phyloP scores from a whole-genome alignment of 2,888 invertebrate species.

The Heterodera filipjevi region DNA sequence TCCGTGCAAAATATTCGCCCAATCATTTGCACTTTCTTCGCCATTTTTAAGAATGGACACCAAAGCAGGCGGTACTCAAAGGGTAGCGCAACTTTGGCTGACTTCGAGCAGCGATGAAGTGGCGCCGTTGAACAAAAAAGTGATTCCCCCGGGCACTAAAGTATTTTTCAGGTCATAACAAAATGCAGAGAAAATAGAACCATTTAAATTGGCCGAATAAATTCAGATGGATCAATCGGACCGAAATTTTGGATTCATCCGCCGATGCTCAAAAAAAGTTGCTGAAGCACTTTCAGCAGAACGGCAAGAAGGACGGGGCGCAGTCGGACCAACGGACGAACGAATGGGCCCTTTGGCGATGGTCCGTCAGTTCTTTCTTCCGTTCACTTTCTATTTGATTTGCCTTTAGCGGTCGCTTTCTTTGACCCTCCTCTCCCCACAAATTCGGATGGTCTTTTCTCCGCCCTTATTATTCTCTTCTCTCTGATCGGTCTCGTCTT shows the following conservation, averaged over 20 bases:
- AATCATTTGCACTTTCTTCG: neutral
- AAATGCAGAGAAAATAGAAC: neutral
- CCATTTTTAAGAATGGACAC: neutral
- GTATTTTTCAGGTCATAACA: conserved; percentile 1
- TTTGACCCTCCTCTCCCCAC: neutral
- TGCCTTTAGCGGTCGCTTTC: neutral
- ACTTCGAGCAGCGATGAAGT: neutral
- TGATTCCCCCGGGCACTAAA: conserved; percentile 1
- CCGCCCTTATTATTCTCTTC: conserved; percentile 4
- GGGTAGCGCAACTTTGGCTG: neutral
- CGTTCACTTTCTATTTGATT: neutral
- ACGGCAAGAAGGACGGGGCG: neutral
- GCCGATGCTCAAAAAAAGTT: neutral
- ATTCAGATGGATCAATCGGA: conserved; percentile 9
- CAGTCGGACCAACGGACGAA: neutral
- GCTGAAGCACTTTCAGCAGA: neutral
- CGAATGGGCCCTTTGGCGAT: neutral
- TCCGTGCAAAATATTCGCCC: neutral
- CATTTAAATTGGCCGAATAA: neutral
- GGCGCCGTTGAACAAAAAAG: neutral
- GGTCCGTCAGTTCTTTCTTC: neutral
- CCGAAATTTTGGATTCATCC: neutral
- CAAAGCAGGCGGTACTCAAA: neutral
- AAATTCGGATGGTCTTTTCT: neutral
- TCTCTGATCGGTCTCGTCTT: conserved; percentile 19